Conservation (phyloP, 2,113 vertebrate genomes). For the Cyprinodon brontotheroides region DNA sequence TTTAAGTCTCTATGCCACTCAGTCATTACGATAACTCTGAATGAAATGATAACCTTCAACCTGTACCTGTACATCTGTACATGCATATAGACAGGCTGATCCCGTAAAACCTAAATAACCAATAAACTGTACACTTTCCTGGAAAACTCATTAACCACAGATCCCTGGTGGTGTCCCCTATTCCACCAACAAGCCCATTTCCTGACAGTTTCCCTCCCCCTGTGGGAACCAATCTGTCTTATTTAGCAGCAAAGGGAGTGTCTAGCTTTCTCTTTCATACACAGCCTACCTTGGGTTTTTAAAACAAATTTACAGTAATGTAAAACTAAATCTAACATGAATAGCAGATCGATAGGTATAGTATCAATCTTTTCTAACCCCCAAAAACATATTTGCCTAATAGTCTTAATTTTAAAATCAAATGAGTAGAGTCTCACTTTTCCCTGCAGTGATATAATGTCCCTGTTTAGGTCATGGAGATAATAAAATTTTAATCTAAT, state of each 20-base stretch:
- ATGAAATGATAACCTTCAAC: not conserved
- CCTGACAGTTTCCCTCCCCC: not conserved
- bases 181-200: conserved; percentile 9
- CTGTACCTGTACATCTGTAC: not conserved
- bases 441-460: conserved; percentile 4
- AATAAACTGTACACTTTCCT: not conserved
- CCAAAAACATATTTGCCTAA: not conserved
- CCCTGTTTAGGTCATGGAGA: conserved; percentile 40
- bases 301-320: conserved; percentile 22
- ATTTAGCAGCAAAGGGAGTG: not conserved
- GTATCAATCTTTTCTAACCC: not conserved
- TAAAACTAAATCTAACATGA: conserved; percentile 26
- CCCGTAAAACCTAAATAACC: not conserved
- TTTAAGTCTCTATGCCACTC: not conserved
- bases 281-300: not conserved
- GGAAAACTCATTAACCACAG: conserved; percentile 1
- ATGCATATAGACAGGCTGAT: not conserved
- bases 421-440: conserved; percentile 6
- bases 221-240: not conserved
- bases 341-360: conserved; percentile 24
- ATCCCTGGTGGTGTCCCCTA: not conserved
- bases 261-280: conserved; percentile 34
- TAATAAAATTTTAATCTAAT: conserved; percentile 56
- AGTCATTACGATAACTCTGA: no score
- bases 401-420: not conserved